Evolutionary conservation across 2,888 invertebrate genomes (phyloP), one percentile per base, ranked within the genome.

Genomic region (Ceraclea dissimilis): DNA sequence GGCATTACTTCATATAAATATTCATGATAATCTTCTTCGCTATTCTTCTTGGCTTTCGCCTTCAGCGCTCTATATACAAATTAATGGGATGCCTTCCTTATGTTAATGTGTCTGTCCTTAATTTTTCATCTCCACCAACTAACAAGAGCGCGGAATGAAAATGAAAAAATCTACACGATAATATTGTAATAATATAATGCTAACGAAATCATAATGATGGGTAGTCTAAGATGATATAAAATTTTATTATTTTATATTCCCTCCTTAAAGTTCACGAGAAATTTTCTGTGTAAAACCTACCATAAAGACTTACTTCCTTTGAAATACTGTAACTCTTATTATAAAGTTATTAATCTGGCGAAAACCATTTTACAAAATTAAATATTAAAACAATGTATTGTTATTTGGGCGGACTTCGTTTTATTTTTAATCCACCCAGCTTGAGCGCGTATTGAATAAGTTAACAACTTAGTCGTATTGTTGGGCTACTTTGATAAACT

Each of bases 1-100:
- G 13, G 43, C 44, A 51, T 51, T 51, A 51, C 43, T 39, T 20
- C 39, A 21, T 44, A 51, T 51, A 51, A 51, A 51, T 51, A 51
- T 51, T 51, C 51, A 51, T 51, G 51, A 51, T 51, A 39, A 44
- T 49, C 49, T 49, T 39, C 19, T 13, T 21, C 43, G 21, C 39
- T 43, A 43, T 13, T 31, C 31, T 51, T 33, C 31, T 34, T 18
- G 39, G 26, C 26, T 51, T 18, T 51, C 33, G 26, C 39, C 43
- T 43, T 43, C 43, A 13, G 43, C 46, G 46, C 11, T 46, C 13
- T 13, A 39, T n/a, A 39, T 13, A 16, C 39, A 13, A 39, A 39
- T 39, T 39, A 39, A 39, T 39, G 39, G n/a, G 39, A 39, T 13
- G 39, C 39, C 39, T 39, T 39, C 39, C 39, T 39, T 39, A 13